Evolutionary conservation across 2,113 vertebrate genomes (phyloP).

Genomic region (Tragelaphus buxtoni): DNA sequence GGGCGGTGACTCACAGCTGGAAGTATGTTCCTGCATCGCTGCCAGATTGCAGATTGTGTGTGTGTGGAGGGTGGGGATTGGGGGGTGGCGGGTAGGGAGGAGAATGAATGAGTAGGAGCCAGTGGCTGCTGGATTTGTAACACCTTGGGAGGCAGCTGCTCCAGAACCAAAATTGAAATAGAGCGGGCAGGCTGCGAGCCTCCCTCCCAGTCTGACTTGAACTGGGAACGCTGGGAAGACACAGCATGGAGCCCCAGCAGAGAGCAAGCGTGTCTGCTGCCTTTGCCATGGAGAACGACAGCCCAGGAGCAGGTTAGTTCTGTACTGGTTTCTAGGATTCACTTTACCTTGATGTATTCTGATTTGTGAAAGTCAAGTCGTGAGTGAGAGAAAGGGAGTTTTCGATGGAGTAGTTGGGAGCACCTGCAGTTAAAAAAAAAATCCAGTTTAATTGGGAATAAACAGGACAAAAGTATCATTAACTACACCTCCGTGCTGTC

Average conservation of each 20-base stretch:
- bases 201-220: background rate
- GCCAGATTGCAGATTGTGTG: background rate
- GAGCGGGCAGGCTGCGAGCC: background rate
- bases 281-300: background rate
- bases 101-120: constrained; percentile 68
- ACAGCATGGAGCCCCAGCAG: constrained; percentile 20
- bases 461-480: constrained; percentile 12
- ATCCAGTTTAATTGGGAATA: constrained; percentile 18
- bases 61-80: background rate
- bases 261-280: background rate
- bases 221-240: background rate
- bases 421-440: background rate
- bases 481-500: background rate
- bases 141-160: constrained; percentile 37
- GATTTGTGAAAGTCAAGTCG: background rate
- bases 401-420: background rate
- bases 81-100: background rate
- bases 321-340: background rate
- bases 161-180: constrained; percentile 11
- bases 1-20: constrained; percentile 61
- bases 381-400: background rate
- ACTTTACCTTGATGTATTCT: background rate
- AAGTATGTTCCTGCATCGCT: background rate
- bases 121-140: constrained; percentile 48
- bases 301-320: constrained; percentile 52